Base-by-base conservation (phyloP, 30 jellyfish, hydroid and myxozoan species). In the Aurelia aurita region DNA sequence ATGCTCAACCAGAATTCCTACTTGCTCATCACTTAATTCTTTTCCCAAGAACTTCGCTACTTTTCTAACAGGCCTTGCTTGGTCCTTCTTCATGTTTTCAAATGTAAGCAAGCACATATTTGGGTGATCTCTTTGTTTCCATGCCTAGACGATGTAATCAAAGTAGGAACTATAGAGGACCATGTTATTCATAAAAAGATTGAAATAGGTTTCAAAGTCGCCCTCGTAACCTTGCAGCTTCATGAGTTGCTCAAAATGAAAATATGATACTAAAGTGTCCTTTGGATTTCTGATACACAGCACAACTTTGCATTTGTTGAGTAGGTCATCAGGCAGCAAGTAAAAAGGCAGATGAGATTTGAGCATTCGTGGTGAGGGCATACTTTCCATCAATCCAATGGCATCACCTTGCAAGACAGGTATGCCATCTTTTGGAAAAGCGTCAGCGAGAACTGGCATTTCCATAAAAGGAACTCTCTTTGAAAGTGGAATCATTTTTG, bases 281-380 rank as follows among this genome's bases (percentile, higher is more conserved):
- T 80, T 80, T 8, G 90, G 90, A 46, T 64, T 80, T 55, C 90
- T 22, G 28, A 80, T 14, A 44, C 90, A 80, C 82, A 66, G 46
- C 18, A 80, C 57, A 20, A 66, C 90, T 49, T 80, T 80, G 80
- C 82, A 39, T 20, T 80, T 32, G 34, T 80, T 75, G 57, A 80
- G 67, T 19, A 80, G 63, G 57, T 66, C 63, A 12, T 80, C 82
- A 10, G 90, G 90, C 43, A 80, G 80, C 90, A 80, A 28, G 21
- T 54, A 72, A 5, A 59, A 80, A 14, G 90, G 90, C 16, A 80
- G 63, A 49, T 80, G 90, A 1, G 82, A 29, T 28, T 66, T 64
- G 68, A 80, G 47, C 28, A 68, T 65, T 62, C 66, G 65, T 46
- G 90, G 90, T 9, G 90, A 80, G 12, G 74, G 78, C 69, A 80